Conservation (phyloP, 2,113 vertebrate genomes). For the Perccottus glenii region DNA sequence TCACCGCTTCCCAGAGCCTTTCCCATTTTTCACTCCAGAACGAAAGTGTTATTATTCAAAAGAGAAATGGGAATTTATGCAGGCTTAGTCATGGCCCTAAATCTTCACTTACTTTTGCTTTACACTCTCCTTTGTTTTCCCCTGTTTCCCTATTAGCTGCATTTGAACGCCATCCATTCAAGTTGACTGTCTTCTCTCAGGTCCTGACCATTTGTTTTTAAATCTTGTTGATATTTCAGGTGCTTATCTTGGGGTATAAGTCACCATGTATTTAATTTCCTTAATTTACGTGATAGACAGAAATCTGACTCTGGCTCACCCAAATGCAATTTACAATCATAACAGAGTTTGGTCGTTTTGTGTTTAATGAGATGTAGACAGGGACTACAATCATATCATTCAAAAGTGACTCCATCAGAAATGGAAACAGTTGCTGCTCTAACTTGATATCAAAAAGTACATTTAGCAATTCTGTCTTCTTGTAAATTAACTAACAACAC, state of each 20-base stretch:
- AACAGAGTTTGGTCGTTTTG: no score
- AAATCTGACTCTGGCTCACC: background rate
- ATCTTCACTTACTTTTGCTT: constrained; percentile 38
- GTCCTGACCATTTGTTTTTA: background rate
- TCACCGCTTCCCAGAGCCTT: constrained; percentile 47
- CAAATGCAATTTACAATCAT: background rate
- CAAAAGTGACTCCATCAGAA: no score
- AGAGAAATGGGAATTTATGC: constrained; percentile 67
- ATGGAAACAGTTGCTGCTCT: no score
- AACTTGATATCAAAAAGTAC: no score
- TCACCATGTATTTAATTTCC: constrained; percentile 12
- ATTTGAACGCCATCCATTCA: constrained; percentile 17
- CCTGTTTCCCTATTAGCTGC: constrained; percentile 8
- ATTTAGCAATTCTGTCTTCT: no score
- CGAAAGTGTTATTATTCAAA: constrained; percentile 67
- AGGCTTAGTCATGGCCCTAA: constrained; percentile 59
- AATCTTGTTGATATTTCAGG: constrained; percentile 10
- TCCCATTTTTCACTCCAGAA: constrained; percentile 56
- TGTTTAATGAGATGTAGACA: no score
- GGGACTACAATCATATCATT: no score
- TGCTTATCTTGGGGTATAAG: constrained; percentile 9
- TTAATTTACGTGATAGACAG: background rate
- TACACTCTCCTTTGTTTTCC: constrained; percentile 15
- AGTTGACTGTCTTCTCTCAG: constrained; percentile 29
- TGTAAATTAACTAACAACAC: no score